Percentiles rank a stretch among this genome's conserved stretches.
Evolutionary conservation across 2,888 invertebrate species (phyloP).

Genomic region (Crossocerus cetratus): DNA sequence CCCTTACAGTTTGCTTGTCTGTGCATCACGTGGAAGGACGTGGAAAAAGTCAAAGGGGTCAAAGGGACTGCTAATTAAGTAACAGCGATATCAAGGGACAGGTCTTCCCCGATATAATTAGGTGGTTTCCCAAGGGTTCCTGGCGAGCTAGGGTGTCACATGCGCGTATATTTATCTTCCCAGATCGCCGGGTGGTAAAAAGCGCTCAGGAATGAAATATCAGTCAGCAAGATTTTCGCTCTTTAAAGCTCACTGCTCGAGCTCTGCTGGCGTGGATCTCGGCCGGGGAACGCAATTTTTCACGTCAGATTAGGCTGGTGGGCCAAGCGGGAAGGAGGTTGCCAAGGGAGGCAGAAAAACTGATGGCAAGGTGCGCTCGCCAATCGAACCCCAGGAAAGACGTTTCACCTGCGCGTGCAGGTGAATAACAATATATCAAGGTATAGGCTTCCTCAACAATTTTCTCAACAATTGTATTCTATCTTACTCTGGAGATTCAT

Average conservation of each 20-base stretch:
- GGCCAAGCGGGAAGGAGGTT: constrained; percentile 8
- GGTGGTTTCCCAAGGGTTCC: too few relatives aligned
- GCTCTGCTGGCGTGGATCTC: constrained; percentile 38
- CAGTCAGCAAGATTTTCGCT: constrained; percentile 54
- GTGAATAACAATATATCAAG: constrained; percentile 51
- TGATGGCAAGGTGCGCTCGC: constrained; percentile 1
- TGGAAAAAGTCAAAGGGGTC: too few relatives aligned
- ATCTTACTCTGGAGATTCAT: too few relatives aligned
- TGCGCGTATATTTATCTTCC: constrained; percentile 37
- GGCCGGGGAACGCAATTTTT: constrained; percentile 64
- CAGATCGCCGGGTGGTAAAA: constrained; percentile 17
- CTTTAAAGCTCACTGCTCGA: constrained; percentile 42
- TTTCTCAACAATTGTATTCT: too few relatives aligned
- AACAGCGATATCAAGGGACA: too few relatives aligned
- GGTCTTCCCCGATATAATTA: too few relatives aligned
- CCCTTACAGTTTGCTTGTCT: too few relatives aligned
- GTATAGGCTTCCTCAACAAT: too few relatives aligned
- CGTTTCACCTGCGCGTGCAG: constrained; percentile 43
- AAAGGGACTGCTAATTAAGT: too few relatives aligned
- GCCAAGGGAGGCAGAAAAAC: not conserved
- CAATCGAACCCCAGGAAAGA: constrained; percentile 20
- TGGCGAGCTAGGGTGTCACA: not conserved
- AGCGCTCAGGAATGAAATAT: constrained; percentile 43
- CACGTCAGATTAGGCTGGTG: constrained; percentile 62
- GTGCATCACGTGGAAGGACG: too few relatives aligned